These are phyloP conservation scores for Apodemia duryi DNA, from an alignment of 2,888 invertebrate species.

Conservation along the genomic window DNA sequence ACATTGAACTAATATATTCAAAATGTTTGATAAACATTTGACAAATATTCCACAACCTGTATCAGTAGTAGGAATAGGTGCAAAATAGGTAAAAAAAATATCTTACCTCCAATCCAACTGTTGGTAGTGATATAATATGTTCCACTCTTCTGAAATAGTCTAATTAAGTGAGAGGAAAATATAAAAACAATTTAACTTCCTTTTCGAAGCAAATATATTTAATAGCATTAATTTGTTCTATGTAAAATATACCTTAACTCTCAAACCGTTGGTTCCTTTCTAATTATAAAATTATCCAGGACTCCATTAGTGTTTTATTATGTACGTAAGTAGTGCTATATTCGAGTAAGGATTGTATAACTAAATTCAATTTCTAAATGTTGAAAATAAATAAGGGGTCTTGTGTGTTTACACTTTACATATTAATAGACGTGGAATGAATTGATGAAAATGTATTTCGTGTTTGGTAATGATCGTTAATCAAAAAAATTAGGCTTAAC, in stretches of 20 bases:
- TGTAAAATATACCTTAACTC: constrained; percentile 8
- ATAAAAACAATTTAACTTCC: neutral
- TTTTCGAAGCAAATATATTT: neutral
- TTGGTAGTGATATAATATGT: neutral
- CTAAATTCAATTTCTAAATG: constrained; percentile 15
- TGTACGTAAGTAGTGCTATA: constrained; percentile 16
- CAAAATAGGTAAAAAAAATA: neutral
- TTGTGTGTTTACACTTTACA: constrained; percentile 9
- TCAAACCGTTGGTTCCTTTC: constrained; percentile 4
- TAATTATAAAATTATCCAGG: constrained; percentile 12
- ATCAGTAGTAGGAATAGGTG: neutral
- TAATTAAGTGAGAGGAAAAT: neutral
- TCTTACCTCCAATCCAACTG: neutral
- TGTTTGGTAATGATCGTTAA: constrained; percentile 18
- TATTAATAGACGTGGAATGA: neutral
- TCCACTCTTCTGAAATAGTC: neutral
- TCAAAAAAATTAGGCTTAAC: constrained; percentile 34
- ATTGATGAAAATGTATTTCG: constrained; percentile 7
- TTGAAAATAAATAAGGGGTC: constrained; percentile 12
- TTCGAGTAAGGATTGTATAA: constrained; percentile 7
- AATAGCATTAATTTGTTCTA: neutral
- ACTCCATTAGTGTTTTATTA: constrained; percentile 12
- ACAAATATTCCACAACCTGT: neutral
- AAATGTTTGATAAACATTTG: neutral
- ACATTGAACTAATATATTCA: neutral